These are phyloP conservation scores for Phylloscopus trochilus DNA, from an alignment of 2,113 vertebrate species.

Conservation along the genomic window DNA sequence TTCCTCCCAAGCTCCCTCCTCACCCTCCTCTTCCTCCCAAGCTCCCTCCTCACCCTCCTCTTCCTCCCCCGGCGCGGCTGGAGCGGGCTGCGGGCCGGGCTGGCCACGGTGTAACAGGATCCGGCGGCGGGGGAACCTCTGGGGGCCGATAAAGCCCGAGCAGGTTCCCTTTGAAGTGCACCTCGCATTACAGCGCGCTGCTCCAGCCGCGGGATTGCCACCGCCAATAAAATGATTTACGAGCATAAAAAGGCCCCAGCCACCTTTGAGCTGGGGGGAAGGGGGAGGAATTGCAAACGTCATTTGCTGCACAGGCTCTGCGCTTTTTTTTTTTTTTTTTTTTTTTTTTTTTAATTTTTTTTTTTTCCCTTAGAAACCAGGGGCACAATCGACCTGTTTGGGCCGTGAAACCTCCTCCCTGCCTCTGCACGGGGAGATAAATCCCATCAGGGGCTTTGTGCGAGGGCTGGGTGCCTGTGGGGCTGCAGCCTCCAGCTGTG, in stretches of 20 bases:
- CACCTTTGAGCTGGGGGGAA: neutral
- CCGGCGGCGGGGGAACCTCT: conserved; percentile 52
- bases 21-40: no score
- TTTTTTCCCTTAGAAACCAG: neutral
- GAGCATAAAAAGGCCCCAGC: conserved; percentile 42
- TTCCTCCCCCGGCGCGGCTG: no score
- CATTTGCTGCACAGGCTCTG: neutral
- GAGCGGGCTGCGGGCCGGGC: neutral
- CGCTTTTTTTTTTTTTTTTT: neutral
- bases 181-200: conserved; percentile 6
- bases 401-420: neutral
- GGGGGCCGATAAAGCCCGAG: conserved; percentile 52
- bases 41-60: no score
- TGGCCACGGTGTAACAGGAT: conserved; percentile 55
- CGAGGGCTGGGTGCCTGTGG: neutral
- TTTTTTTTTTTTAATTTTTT: no score
- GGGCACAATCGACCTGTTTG: neutral
- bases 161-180: conserved; percentile 58
- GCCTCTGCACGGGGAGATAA: neutral
- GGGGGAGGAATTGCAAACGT: neutral
- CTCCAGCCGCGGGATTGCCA: conserved; percentile 35
- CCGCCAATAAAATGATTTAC: conserved; percentile 67
- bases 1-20: no score
- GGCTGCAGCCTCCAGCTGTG: neutral
- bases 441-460: neutral